Evolutionary conservation across 2,113 vertebrate species (phyloP).

Genomic region (Nothocercus julius): DNA sequence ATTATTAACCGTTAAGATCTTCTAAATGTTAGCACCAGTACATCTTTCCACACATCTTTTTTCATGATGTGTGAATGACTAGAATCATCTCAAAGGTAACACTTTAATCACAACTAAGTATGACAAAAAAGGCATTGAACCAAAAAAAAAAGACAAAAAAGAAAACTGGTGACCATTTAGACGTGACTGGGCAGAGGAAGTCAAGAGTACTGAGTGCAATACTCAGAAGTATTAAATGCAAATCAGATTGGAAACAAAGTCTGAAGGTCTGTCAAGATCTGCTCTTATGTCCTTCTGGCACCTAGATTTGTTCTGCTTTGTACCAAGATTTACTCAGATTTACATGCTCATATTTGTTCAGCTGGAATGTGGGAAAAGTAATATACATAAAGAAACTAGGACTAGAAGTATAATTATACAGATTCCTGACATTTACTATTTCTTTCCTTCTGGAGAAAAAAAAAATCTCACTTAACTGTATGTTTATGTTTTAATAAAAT

Average conservation of each 20-base stretch:
- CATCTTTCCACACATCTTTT: neutral
- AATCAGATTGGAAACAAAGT: neutral
- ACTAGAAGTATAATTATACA: neutral
- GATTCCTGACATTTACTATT: neutral
- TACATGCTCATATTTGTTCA: neutral
- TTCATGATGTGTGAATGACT: neutral
- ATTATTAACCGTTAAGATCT: neutral
- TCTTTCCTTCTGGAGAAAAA: neutral
- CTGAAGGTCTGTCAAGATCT: neutral
- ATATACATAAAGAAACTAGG: neutral
- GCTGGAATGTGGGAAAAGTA: neutral
- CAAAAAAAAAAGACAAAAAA: neutral
- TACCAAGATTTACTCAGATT: neutral
- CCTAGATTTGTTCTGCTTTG: fast-evolving
- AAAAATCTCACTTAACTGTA: neutral
- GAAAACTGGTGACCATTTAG: neutral
- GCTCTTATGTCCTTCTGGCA: neutral
- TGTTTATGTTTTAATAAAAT: fast-evolving
- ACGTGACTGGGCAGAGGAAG: neutral
- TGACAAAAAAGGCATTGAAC: neutral
- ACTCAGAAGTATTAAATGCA: neutral
- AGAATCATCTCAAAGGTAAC: neutral
- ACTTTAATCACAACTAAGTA: neutral
- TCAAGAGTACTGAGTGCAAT: neutral
- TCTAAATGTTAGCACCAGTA: neutral